Evolutionary conservation across 2,113 vertebrate genomes (phyloP).

Genomic region (Fregetta grallaria): DNA sequence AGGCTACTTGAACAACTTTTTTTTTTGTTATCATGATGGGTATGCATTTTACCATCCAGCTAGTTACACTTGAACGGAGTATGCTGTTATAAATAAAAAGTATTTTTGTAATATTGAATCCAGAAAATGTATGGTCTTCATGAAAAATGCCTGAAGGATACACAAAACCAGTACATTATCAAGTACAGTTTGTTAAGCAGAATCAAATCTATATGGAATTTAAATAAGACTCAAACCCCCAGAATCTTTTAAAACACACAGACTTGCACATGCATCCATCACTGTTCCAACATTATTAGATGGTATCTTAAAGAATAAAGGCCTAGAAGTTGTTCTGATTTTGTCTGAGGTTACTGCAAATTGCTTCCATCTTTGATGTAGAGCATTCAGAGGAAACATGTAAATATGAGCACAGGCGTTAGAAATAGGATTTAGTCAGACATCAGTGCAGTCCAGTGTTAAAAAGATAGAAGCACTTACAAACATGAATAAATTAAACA

Average conservation of each 20-base stretch:
- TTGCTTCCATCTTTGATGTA: background rate
- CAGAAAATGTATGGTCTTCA: background rate
- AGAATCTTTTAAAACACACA: background rate
- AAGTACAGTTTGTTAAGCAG: background rate
- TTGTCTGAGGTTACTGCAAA: background rate
- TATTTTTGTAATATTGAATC: background rate
- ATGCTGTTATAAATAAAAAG: background rate
- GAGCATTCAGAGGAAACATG: background rate
- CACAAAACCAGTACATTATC: background rate
- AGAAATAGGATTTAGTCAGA: background rate
- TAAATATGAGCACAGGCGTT: background rate
- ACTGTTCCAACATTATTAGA: background rate
- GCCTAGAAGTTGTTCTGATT: background rate
- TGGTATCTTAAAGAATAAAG: background rate
- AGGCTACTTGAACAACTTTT: background rate
- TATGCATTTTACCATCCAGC: background rate
- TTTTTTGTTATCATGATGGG: background rate
- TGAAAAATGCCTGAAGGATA: background rate
- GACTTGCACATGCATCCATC: background rate
- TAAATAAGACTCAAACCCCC: background rate
- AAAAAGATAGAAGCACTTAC: background rate
- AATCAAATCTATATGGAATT: background rate
- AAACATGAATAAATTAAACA: background rate
- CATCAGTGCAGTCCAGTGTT: background rate
- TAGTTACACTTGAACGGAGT: background rate